Evolutionary conservation across 2,113 vertebrate genomes (phyloP).

Genomic region (Lynx canadensis): DNA sequence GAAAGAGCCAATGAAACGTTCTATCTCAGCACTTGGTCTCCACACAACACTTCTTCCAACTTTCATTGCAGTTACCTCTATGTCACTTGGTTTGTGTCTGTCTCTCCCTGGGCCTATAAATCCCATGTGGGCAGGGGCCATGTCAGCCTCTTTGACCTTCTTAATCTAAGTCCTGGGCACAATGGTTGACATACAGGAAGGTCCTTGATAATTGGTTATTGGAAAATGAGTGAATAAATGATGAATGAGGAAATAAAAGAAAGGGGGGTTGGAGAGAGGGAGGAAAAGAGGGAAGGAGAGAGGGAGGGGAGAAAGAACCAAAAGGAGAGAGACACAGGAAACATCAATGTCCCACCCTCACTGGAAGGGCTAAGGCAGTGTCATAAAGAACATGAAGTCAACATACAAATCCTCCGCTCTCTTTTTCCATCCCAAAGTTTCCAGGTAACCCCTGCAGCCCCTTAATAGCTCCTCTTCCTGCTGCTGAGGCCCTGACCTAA

Average conservation of each 20-base stretch:
- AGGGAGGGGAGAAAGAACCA: background rate
- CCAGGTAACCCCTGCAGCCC: background rate
- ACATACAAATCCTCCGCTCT: background rate
- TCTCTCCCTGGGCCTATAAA: background rate
- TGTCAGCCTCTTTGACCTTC: background rate
- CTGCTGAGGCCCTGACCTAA: background rate
- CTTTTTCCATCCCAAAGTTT: background rate
- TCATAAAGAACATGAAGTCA: background rate
- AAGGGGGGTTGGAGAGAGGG: no score
- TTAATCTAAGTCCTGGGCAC: background rate
- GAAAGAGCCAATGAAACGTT: background rate
- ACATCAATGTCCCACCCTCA: background rate
- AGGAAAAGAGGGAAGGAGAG: background rate
- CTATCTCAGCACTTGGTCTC: background rate
- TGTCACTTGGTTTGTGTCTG: background rate
- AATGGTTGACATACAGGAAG: background rate
- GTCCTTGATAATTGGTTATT: background rate
- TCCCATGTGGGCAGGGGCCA: background rate
- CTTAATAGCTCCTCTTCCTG: background rate
- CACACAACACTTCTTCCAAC: no score
- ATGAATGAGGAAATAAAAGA: background rate
- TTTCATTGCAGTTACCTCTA: fast-evolving
- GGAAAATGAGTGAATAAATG: background rate
- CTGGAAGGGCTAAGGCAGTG: background rate
- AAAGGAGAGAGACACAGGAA: background rate